Evolutionary conservation across 30 jellyfish, hydroid and myxozoan genomes (phyloP).

Genomic region (Aurelia aurita complex sp. Pacific): DNA sequence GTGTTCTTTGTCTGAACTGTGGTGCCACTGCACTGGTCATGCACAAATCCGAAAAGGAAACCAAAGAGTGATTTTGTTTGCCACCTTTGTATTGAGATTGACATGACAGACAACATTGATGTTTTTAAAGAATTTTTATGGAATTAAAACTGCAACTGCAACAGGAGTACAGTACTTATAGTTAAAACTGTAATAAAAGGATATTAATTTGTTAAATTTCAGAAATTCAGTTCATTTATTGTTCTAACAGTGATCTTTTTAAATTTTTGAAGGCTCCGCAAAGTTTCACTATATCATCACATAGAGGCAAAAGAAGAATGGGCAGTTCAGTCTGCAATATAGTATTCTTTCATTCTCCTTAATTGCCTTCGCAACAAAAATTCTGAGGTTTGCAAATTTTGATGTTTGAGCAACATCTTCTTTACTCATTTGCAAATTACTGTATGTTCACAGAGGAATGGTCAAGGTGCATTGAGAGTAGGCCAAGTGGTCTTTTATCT

Average conservation of each 20-base stretch:
- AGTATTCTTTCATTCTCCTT: slow-evolving; percentile 30
- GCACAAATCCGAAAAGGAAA: neutral
- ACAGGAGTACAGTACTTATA: neutral
- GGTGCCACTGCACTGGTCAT: slow-evolving; percentile 16
- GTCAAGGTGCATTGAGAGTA: slow-evolving; percentile 49
- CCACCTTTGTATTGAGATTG: neutral
- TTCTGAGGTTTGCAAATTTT: slow-evolving; percentile 46
- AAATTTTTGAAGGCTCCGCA: slow-evolving; percentile 27
- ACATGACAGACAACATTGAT: neutral
- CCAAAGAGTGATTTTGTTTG: slow-evolving; percentile 5
- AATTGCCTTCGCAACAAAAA: neutral
- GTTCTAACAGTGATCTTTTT: slow-evolving; percentile 5
- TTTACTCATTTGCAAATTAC: slow-evolving; percentile 36
- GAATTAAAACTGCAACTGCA: neutral
- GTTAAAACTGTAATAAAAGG: neutral
- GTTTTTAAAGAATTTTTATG: neutral
- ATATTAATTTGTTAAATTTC: neutral
- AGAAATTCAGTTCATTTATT: neutral
- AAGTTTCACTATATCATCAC: slow-evolving; percentile 36
- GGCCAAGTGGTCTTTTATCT: slow-evolving; percentile 26
- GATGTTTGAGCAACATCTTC: slow-evolving; percentile 28
- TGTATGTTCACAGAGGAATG: slow-evolving; percentile 46
- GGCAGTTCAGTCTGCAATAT: slow-evolving; percentile 40
- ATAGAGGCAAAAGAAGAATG: neutral
- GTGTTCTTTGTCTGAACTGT: neutral